Percentiles rank a stretch among this genome's conserved stretches.
These are phyloP conservation scores for Eupithecia inturbata DNA, from an alignment of 2,888 invertebrate genomes.

Conservation along the genomic window DNA sequence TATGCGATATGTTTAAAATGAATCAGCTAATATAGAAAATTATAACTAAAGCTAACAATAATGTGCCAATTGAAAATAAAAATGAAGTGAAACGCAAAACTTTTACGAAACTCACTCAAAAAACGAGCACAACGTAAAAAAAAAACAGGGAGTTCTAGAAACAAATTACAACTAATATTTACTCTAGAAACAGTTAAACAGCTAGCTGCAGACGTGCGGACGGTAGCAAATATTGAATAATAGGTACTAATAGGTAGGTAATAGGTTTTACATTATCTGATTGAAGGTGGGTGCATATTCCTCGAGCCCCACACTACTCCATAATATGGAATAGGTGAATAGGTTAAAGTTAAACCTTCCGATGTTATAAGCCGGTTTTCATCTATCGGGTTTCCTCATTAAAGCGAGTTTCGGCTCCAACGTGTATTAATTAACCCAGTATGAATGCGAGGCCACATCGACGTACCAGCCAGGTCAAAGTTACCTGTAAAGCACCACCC, in stretches of 20 bases:
- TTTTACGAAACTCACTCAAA: too few relatives aligned
- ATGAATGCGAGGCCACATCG: slow-evolving; percentile 35
- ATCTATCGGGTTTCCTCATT: slow-evolving; percentile 54
- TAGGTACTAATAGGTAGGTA: too few relatives aligned
- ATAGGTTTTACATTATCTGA: too few relatives aligned
- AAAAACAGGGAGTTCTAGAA: too few relatives aligned
- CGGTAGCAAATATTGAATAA: too few relatives aligned
- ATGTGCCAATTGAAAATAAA: too few relatives aligned
- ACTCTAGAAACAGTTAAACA: too few relatives aligned
- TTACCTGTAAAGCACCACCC: not conserved
- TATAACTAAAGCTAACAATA: too few relatives aligned
- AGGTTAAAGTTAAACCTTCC: not conserved
- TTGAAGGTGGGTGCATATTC: too few relatives aligned
- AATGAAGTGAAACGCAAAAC: too few relatives aligned
- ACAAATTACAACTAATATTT: not conserved
- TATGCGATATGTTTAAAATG: not conserved
- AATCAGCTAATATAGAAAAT: not conserved
- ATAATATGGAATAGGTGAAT: not conserved
- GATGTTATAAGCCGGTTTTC: slow-evolving; percentile 40
- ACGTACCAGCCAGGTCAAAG: not conserved
- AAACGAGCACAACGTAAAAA: too few relatives aligned
- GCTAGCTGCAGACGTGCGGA: not conserved
- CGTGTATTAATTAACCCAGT: slow-evolving; percentile 50
- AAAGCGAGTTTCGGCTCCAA: slow-evolving; percentile 38
- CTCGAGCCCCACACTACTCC: not conserved